Base-by-base conservation (phyloP, 2,113 vertebrate species). In the Bostrychus sinensis region DNA sequence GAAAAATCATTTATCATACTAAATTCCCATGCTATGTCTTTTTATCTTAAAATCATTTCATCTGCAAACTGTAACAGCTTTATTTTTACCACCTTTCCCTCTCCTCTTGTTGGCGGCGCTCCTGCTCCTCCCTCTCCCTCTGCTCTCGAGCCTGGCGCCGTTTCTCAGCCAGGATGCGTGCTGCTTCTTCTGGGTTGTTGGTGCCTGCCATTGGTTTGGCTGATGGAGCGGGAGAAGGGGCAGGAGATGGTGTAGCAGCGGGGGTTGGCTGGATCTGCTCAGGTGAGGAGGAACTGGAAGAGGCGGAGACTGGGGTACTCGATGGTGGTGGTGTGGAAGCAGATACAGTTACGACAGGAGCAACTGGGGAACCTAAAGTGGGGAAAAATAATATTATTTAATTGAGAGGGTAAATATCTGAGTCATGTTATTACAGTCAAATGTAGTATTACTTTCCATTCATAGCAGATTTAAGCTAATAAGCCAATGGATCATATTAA, bases 131-230 rank as follows among this genome's bases (percentile, higher is more conserved):
- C 0, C 91, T 83, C 77, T 98, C 96, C 32, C 95, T 90, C 88
- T 97, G 96, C 85, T 98, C 96, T 0, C 97, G 89, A 0, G 97
- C 97, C 75, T 96, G 94, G 5, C 95, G 89, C 8, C 97, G 92
- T 60, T 94, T 98, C 90, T 96, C 97, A 0, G 97, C 86, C 87
- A 99, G 80, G 66, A 96, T 92, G 48, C 96, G 92, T 1, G 90
- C 93, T 0, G 96, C 96, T 79, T 98, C 95, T 60, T 96, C 96
- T 1, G 92, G 91, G 89, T 98, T 82, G 0, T 94, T 97, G 66
- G 96, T 97, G 78, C 97, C 96, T 0, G 95, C 96, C 20, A 92
- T 93, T 23, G 95, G 90, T 75, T 95, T 96, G 88, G 87, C 56
- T 2, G 89, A 82, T 0, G 90, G 84, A 0, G 87, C 55, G 3